phyloP scores from a whole-genome alignment of 2,797 vertebrate genomes.

The Allobates femoralis region DNA sequence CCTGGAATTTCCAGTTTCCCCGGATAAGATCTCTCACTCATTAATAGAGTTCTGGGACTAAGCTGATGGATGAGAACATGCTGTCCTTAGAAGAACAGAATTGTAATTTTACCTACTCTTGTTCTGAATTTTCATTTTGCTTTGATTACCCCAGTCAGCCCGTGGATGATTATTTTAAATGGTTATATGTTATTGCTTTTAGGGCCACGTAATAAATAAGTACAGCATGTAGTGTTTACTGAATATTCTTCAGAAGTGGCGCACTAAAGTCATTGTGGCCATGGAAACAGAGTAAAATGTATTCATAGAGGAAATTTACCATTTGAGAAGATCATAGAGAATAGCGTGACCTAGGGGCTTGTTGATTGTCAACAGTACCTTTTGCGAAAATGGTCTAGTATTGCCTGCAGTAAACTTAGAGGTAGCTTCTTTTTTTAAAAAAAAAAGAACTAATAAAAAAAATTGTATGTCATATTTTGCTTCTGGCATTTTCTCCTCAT shows the following conservation, averaged over 20 bases:
- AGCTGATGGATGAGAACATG: slow-evolving; percentile 33
- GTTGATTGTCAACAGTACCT: background rate
- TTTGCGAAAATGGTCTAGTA: background rate
- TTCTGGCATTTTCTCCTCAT: background rate
- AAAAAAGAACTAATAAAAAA: no score
- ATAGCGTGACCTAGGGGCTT: background rate
- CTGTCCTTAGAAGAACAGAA: slow-evolving; percentile 23
- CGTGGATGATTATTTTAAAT: slow-evolving; percentile 16
- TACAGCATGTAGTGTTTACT: slow-evolving; percentile 4
- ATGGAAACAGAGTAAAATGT: slow-evolving; percentile 1
- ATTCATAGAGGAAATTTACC: background rate
- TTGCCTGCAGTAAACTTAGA: background rate
- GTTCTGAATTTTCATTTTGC: slow-evolving; percentile 3
- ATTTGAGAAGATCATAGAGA: background rate
- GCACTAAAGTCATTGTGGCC: background rate
- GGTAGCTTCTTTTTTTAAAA: background rate
- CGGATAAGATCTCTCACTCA: slow-evolving; percentile 24
- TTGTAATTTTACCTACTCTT: slow-evolving; percentile 28
- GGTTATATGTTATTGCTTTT: background rate
- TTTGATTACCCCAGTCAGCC: background rate
- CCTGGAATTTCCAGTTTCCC: slow-evolving; percentile 41
- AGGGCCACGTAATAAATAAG: slow-evolving; percentile 2
- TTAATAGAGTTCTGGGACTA: slow-evolving; percentile 30
- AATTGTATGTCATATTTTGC: background rate
- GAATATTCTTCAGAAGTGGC: background rate